These are phyloP conservation scores for Carduelis carduelis DNA, from an alignment of 2,797 vertebrate genomes.

Conservation along the genomic window DNA sequence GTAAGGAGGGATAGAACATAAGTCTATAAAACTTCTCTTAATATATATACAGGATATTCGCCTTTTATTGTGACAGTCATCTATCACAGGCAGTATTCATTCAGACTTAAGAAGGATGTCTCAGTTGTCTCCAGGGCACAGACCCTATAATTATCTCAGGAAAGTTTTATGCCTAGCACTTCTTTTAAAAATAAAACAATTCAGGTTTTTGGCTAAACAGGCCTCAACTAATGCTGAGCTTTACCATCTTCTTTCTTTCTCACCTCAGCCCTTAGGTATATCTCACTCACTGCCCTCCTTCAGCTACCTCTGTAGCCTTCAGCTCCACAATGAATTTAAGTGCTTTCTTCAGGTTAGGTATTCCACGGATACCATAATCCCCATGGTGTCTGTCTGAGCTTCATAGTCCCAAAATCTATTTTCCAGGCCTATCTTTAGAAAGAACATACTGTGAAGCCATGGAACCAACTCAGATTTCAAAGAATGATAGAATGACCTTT, in stretches of 20 bases:
- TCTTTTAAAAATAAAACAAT: not conserved
- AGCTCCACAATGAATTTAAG: not conserved
- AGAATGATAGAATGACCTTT: not conserved
- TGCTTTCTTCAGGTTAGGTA: not conserved
- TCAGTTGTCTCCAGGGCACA: not conserved
- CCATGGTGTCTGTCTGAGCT: not conserved
- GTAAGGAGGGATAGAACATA: not conserved
- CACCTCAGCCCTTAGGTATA: not conserved
- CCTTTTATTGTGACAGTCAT: not conserved
- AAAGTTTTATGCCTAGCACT: not conserved
- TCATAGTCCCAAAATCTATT: not conserved
- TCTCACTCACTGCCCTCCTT: not conserved
- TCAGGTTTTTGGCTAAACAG: not conserved
- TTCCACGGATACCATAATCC: not conserved
- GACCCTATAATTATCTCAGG: rapidly evolving
- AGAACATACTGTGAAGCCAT: not conserved
- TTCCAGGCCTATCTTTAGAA: not conserved
- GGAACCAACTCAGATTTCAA: not conserved
- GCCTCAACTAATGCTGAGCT: not conserved
- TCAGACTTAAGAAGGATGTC: not conserved
- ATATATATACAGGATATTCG: not conserved
- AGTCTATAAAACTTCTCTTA: not conserved
- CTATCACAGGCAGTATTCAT: not conserved
- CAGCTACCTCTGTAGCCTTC: not conserved
- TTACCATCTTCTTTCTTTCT: not conserved